Conservation (phyloP, 2,888 invertebrate species). For the Lasioglossum vierecki region DNA sequence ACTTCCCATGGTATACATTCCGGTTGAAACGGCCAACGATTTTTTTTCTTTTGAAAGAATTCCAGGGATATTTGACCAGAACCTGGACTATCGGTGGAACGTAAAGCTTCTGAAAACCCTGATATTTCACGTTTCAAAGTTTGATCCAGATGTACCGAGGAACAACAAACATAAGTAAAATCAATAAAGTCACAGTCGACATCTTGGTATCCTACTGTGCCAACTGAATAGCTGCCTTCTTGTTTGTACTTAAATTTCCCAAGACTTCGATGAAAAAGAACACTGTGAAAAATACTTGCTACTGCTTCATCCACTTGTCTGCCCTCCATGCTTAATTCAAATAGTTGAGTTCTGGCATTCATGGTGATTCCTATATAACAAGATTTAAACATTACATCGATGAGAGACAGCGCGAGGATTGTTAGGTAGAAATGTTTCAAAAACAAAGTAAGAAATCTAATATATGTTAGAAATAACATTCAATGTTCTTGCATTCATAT, state of each 20-base stretch:
- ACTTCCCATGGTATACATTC: constrained; percentile 99
- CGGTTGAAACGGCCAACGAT: constrained; percentile 93
- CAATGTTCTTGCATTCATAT: neutral
- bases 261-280: constrained; percentile 94
- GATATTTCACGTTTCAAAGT: constrained; percentile 91
- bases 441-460: neutral
- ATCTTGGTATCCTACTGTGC: constrained; percentile 97
- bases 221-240: constrained; percentile 97
- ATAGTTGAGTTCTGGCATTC: constrained; percentile 92
- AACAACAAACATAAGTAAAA: constrained; percentile 98
- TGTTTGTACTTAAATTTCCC: constrained; percentile 97
- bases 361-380: constrained; percentile 83
- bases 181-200: constrained; percentile 99
- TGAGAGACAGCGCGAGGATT: neutral
- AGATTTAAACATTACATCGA: neutral
- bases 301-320: constrained; percentile 96
- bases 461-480: neutral
- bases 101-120: constrained; percentile 90
- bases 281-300: constrained; percentile 95
- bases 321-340: constrained; percentile 94
- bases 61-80: constrained; percentile 95
- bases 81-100: constrained; percentile 88
- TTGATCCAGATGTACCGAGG: constrained; percentile 91
- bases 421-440: neutral
- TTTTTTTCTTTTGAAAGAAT: constrained; percentile 96